phyloP scores from a whole-genome alignment of 2,797 vertebrate genomes.

The Sebastiscus tertius region DNA sequence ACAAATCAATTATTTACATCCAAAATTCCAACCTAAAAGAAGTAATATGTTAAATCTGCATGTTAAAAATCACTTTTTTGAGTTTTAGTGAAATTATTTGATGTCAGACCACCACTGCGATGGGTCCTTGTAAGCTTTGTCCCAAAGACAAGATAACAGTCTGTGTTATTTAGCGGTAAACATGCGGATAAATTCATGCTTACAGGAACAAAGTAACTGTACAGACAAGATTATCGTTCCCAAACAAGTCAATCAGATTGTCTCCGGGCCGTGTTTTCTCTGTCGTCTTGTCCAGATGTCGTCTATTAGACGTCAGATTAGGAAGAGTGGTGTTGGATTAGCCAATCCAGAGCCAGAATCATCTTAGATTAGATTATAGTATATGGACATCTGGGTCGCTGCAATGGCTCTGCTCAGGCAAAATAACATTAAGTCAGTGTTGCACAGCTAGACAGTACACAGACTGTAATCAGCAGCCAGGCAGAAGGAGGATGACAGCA shows the following conservation, averaged over 20 bases:
- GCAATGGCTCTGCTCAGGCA: constrained; percentile 66
- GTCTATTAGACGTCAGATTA: constrained; percentile 77
- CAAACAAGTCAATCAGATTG: constrained; percentile 72
- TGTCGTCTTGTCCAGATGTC: constrained; percentile 71
- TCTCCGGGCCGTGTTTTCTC: constrained; percentile 35
- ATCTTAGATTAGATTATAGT: constrained; percentile 81
- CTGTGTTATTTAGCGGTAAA: constrained; percentile 38
- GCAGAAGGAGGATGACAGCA: constrained; percentile 63
- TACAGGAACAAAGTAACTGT: constrained; percentile 58
- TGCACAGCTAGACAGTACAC: constrained; percentile 69
- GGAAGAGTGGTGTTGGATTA: constrained; percentile 75
- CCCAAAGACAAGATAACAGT: constrained; percentile 19
- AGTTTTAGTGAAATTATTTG: constrained; percentile 3
- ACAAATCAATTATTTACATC: constrained; percentile 18
- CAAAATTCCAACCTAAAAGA: background rate
- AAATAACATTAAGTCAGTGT: constrained; percentile 78
- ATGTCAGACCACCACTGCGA: background rate
- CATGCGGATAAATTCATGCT: constrained; percentile 39
- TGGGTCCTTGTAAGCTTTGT: constrained; percentile 14
- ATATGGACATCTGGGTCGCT: constrained; percentile 78
- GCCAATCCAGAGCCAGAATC: constrained; percentile 74
- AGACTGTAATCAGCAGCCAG: constrained; percentile 70
- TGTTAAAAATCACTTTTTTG: background rate
- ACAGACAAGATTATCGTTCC: constrained; percentile 64
- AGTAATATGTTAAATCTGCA: background rate